Base-by-base conservation (phyloP, 1,140 invertebrate species). In the Xylocopa sonorina region DNA sequence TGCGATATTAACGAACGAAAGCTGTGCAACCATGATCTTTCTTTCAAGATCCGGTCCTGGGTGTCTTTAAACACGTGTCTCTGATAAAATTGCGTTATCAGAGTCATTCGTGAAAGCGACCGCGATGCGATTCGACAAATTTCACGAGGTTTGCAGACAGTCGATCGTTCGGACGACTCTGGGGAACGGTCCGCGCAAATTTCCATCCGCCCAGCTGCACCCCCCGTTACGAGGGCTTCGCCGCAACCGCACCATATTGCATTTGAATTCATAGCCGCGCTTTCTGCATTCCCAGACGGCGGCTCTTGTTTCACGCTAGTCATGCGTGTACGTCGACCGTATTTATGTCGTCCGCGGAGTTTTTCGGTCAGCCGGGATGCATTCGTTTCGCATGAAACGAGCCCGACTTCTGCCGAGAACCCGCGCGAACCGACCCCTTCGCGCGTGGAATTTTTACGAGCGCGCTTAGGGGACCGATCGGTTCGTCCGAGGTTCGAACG, bases 241-340 rank as follows among this genome's bases (percentile, higher is more conserved):
- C 9, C 69, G 16, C 62, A 24, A 41, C 67, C 78, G 51, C 77
- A 53, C 72, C 81, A 87, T 85, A 87, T 85, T 89, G 69, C 87
- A 84, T 88, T 89, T 78, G 82, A 87, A 89, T 89, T 90, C 89
- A 83, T 88, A 89, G 88, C 79, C 63, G 81, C 81, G 82, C 73
- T 89, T 78, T 87, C 84, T 83, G 87, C 88, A 91, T 91, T 90
- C 88, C 82, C 89, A 90, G 89, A 90, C 88, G 87, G 75, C 75
- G 81, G 78, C 69, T 83, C 86, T 88, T 85, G 87, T 88, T 87
- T 81, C 83, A 81, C 87, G 72, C 84, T 82, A 71, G 63, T 87
- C 79, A 83, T 86, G 82, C 88, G 48, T 81, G 60, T 62, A 27
- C 62, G 50, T 74, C 41, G 87, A 51, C 48, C 69, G 84, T 78